A percentile compares a stretch with the other conserved stretches of the same genome.
phyloP scores from a whole-genome alignment of 2,113 vertebrate genomes.

The Gavialis gangeticus region DNA sequence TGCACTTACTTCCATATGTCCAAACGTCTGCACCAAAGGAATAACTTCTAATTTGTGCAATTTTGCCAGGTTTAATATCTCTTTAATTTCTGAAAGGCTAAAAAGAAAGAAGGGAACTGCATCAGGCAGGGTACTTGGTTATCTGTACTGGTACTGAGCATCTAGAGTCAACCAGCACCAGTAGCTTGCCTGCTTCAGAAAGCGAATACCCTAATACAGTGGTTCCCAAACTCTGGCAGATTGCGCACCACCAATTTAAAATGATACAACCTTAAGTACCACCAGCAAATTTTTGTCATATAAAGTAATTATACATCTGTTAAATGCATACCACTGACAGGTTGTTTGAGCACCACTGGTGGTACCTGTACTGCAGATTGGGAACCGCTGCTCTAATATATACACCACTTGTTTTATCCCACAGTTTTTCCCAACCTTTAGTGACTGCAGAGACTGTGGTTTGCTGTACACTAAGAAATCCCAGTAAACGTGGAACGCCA shows the following conservation, averaged over 20 bases:
- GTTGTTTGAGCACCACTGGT: too few relatives aligned
- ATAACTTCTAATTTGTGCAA: slow-evolving; percentile 87
- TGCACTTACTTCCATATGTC: slow-evolving; percentile 94
- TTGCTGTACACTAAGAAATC: not conserved
- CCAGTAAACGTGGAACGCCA: not conserved
- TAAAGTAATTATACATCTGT: too few relatives aligned
- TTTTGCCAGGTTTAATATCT: slow-evolving; percentile 83
- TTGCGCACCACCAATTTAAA: too few relatives aligned
- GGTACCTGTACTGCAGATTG: too few relatives aligned
- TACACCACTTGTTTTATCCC: not conserved
- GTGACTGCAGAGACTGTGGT: not conserved
- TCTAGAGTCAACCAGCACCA: not conserved
- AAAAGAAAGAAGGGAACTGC: not conserved
- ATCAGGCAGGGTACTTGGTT: not conserved
- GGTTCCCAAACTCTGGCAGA: too few relatives aligned
- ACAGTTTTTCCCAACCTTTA: not conserved
- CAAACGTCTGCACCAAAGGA: slow-evolving; percentile 94
- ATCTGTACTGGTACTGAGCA: not conserved
- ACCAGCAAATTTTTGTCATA: too few relatives aligned
- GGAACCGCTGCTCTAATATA: too few relatives aligned
- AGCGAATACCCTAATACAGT: not conserved
- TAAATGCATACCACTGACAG: too few relatives aligned
- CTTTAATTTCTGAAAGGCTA: slow-evolving; percentile 85
- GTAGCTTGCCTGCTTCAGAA: not conserved
- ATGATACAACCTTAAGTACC: too few relatives aligned